Conservation (phyloP, 1,140 invertebrate species). For the Pectinophora gossypiella region DNA sequence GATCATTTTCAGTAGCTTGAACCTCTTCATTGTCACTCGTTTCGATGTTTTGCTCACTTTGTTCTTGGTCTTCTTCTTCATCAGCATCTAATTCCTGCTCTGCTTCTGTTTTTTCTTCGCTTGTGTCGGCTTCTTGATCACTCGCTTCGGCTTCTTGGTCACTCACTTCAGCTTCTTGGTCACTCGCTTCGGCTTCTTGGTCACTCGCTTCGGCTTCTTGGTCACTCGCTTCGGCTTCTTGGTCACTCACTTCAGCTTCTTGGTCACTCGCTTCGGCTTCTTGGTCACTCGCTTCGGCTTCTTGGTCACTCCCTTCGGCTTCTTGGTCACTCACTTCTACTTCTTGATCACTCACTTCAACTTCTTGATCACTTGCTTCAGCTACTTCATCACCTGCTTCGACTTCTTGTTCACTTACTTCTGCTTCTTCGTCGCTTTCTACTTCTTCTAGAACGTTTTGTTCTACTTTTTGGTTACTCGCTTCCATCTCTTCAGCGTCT, state of each 20-base stretch:
- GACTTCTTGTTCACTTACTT: constrained; percentile 1
- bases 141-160: not conserved
- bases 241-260: not conserved
- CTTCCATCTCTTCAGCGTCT: not conserved
- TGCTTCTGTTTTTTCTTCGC: not conserved
- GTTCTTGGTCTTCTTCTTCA: constrained; percentile 7
- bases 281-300: constrained; percentile 10
- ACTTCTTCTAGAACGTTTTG: constrained; percentile 3
- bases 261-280: not conserved
- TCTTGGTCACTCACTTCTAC: not conserved
- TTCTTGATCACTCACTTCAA: constrained; percentile 4
- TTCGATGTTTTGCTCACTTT: constrained; percentile 3
- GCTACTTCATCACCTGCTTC: not conserved
- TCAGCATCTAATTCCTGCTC: constrained; percentile 1
- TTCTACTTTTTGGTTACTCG: constrained; percentile 1
- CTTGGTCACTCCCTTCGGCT: not conserved
- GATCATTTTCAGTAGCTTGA: constrained; percentile 10
- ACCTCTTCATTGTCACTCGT: constrained; percentile 9
- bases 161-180: not conserved
- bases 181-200: not conserved
- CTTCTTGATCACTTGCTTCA: not conserved
- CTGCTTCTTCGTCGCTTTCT: not conserved
- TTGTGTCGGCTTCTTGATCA: constrained; percentile 12
- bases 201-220: not conserved
- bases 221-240: not conserved